Conservation (phyloP, 2,797 vertebrate genomes). For the Apodemus agrarius region DNA sequence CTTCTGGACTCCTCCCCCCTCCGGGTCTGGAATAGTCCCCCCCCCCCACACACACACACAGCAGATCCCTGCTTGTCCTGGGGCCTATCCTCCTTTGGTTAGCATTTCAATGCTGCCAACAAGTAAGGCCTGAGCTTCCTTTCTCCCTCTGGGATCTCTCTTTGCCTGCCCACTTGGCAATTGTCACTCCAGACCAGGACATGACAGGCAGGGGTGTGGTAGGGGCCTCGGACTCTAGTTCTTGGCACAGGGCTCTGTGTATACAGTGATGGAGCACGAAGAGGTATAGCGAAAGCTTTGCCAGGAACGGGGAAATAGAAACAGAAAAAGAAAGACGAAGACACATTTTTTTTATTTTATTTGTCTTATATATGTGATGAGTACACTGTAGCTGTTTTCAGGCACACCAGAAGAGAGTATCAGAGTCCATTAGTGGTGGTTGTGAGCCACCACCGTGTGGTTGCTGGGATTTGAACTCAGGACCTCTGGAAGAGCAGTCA, state of each 20-base stretch:
- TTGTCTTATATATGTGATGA: no score
- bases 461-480: no score
- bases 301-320: neutral
- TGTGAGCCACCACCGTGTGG: no score
- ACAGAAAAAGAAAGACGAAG: constrained; percentile 31
- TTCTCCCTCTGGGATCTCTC: constrained; percentile 12
- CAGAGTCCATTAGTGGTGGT: no score
- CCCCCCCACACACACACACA: neutral
- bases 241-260: neutral
- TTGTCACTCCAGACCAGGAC: neutral
- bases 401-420: no score
- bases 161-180: constrained; percentile 6
- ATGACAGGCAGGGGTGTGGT: neutral
- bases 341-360: neutral
- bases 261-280: neutral
- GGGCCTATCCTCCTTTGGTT: constrained; percentile 61
- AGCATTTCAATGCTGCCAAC: constrained; percentile 65
- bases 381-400: no score
- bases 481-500: no score
- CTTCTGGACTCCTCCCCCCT: constrained; percentile 58
- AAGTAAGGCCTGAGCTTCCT: constrained; percentile 29
- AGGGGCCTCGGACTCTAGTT: neutral
- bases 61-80: constrained; percentile 74
- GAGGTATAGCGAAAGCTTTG: neutral
- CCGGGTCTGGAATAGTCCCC: constrained; percentile 64